These are phyloP conservation scores for Nemopilema nomurai DNA, from an alignment of 30 jellyfish, hydroid and myxozoan species.

Conservation along the genomic window DNA sequence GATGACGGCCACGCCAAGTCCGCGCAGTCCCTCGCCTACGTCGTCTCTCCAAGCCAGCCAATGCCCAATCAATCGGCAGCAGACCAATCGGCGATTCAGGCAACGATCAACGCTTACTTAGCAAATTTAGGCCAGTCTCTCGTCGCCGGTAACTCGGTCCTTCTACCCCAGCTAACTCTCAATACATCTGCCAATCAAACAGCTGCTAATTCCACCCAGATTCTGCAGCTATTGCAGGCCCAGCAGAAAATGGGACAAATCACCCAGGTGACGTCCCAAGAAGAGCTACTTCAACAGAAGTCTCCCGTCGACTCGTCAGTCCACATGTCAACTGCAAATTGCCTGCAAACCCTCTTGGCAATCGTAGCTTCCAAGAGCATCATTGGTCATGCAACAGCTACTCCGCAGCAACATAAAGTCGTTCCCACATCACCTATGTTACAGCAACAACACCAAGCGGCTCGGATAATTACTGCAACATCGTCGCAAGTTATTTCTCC, in stretches of 20 bases:
- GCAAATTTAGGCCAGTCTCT: constrained; percentile 51
- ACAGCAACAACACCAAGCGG: neutral
- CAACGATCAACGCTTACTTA: constrained; percentile 43
- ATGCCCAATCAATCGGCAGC: neutral
- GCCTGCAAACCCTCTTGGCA: constrained; percentile 45
- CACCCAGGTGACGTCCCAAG: neutral
- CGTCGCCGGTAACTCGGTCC: constrained; percentile 51
- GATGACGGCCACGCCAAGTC: constrained; percentile 3
- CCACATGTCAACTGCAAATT: constrained; percentile 26
- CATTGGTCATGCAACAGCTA: constrained; percentile 11
- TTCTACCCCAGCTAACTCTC: constrained; percentile 39
- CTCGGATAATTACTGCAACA: constrained; percentile 2
- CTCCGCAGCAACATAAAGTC: neutral
- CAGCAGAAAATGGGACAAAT: constrained; percentile 34
- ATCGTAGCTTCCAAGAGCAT: constrained; percentile 36
- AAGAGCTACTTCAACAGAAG: constrained; percentile 1
- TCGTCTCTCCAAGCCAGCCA: constrained; percentile 26
- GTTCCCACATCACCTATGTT: neutral
- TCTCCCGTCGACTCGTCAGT: constrained; percentile 24
- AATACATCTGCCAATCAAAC: constrained; percentile 24
- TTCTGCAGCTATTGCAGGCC: constrained; percentile 51
- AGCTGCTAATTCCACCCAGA: constrained; percentile 13
- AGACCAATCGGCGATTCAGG: constrained; percentile 33
- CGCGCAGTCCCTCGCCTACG: constrained; percentile 21
- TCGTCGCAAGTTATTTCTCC: neutral